Percentiles rank a stretch among this genome's conserved stretches.
Conservation (phyloP, 1,140 invertebrate genomes). For the Aporrectodea caliginosa region DNA sequence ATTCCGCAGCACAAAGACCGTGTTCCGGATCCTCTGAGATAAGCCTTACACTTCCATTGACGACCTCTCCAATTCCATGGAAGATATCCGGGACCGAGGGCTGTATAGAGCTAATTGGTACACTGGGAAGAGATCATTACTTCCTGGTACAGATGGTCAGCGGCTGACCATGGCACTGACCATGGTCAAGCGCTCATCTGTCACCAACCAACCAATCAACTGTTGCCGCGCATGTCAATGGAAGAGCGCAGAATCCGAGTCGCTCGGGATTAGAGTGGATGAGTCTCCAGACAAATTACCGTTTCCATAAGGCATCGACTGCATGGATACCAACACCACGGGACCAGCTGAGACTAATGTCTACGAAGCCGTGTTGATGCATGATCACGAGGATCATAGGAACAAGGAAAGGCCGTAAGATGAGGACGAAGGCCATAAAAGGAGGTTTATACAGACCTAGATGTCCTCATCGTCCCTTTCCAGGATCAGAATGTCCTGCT, state of each 20-base stretch:
- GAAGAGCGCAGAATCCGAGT: no score
- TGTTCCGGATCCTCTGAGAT: neutral
- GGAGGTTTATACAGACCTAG: no score
- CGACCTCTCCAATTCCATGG: neutral
- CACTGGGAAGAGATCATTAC: neutral
- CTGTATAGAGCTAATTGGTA: no score
- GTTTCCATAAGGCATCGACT: no score
- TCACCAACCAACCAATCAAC: neutral
- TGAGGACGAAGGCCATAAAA: no score
- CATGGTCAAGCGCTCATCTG: neutral
- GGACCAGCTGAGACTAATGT: no score
- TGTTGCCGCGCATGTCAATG: neutral
- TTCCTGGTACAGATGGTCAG: neutral
- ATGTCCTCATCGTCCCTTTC: no score
- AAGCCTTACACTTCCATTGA: neutral
- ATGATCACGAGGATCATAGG: no score
- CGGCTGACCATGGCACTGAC: neutral
- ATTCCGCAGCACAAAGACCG: neutral
- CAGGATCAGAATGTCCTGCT: no score
- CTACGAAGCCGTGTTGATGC: no score
- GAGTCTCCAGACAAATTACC: neutral
- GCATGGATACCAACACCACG: no score
- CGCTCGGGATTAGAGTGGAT: neutral
- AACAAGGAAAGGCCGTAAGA: no score
- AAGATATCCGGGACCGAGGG: neutral